Conservation (phyloP, 2,113 vertebrate species). For the Corydoras sp. region DNA sequence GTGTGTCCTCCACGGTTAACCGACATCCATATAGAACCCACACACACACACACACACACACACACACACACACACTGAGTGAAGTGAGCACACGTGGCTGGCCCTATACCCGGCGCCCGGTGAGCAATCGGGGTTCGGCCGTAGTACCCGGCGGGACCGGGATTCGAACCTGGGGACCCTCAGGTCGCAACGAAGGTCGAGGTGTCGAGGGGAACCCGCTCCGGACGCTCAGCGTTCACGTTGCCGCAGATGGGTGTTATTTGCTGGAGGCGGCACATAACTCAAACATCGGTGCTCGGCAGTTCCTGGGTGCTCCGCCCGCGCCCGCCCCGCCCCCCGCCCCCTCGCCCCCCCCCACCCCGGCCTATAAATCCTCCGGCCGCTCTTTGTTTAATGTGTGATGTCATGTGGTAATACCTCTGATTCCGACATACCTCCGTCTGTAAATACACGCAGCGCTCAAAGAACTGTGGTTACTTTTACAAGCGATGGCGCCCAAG, state of each 20-base stretch:
- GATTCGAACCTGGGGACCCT: too few relatives aligned
- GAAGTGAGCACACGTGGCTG: too few relatives aligned
- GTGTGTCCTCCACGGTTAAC: too few relatives aligned
- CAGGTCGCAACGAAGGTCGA: too few relatives aligned
- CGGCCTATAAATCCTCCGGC: conserved; percentile 88
- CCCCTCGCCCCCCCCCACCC: conserved; percentile 71
- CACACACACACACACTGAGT: too few relatives aligned
- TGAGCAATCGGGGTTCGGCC: too few relatives aligned
- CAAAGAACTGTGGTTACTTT: conserved; percentile 96
- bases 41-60: too few relatives aligned
- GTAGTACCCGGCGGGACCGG: too few relatives aligned
- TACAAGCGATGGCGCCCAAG: conserved; percentile 80
- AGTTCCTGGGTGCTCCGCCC: conserved; percentile 74
- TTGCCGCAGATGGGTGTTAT: conserved; percentile 49
- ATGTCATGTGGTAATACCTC: conserved; percentile 99
- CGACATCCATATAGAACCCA: too few relatives aligned
- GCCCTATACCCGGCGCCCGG: too few relatives aligned
- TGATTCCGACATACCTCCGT: conserved; percentile 97
- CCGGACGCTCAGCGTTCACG: too few relatives aligned
- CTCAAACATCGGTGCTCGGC: conserved; percentile 60
- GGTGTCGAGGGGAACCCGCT: too few relatives aligned
- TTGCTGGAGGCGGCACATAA: conserved; percentile 40
- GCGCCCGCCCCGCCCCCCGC: conserved; percentile 66
- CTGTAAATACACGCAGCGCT: conserved; percentile 98
- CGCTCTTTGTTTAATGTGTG: conserved; percentile 97